phyloP scores from a whole-genome alignment of 2,888 invertebrate genomes.

The Rhogogaster chlorosoma region DNA sequence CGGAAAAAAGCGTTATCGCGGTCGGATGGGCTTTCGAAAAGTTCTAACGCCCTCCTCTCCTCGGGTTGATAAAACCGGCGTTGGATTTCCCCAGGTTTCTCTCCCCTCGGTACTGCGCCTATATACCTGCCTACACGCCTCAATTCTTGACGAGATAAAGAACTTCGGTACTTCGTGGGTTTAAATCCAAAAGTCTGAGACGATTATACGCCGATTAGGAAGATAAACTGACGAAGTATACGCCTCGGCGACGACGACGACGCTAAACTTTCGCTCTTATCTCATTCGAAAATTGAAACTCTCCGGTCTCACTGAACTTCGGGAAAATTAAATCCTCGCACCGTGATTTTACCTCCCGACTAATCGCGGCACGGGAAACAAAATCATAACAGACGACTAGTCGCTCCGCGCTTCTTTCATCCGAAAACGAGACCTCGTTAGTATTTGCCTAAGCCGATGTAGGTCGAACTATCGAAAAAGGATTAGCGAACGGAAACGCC shows the following conservation, averaged over 20 bases:
- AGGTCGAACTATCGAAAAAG: constrained; percentile 45
- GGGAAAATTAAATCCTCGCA: not conserved
- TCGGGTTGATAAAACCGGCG: not conserved
- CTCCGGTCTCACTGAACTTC: not conserved
- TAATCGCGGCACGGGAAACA: not conserved
- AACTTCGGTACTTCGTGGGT: constrained; percentile 40
- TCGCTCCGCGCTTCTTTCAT: too few relatives aligned
- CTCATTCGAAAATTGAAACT: constrained; percentile 13
- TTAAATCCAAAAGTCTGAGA: constrained; percentile 21
- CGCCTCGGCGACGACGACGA: not conserved
- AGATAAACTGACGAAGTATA: constrained; percentile 34
- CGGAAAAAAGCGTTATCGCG: constrained; percentile 11
- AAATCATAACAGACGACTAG: not conserved
- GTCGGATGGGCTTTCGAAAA: constrained; percentile 4
- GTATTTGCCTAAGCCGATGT: constrained; percentile 9
- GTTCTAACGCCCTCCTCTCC: not conserved
- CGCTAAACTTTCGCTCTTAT: constrained; percentile 3
- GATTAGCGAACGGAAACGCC: constrained; percentile 40
- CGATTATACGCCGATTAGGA: constrained; percentile 49
- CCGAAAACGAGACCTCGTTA: not conserved
- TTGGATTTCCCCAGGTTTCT: not conserved
- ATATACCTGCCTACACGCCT: constrained; percentile 15
- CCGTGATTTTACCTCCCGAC: not conserved
- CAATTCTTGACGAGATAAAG: constrained; percentile 46
- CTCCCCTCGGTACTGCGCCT: not conserved